phyloP scores from a whole-genome alignment of 2,797 vertebrate species.

The Pantherophis alleghaniensis region DNA sequence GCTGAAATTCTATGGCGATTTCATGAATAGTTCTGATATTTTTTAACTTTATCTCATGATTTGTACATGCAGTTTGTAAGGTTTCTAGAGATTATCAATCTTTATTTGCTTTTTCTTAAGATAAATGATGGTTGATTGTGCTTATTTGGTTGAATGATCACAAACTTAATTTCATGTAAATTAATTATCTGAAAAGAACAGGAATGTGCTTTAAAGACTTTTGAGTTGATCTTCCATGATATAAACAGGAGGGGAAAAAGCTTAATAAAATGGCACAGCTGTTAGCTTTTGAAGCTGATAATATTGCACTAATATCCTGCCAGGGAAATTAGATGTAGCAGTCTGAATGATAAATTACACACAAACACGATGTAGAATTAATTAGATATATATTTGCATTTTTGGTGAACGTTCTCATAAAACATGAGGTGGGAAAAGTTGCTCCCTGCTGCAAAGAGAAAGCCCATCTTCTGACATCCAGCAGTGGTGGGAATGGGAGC shows the following conservation, averaged over 20 bases:
- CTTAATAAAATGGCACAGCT: not conserved
- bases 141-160: not conserved
- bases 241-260: not conserved
- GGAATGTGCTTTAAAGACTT: not conserved
- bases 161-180: not conserved
- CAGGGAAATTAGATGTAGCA: constrained; percentile 8
- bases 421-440: not conserved
- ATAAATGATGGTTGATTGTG: not conserved
- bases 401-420: not conserved
- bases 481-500: not conserved
- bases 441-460: not conserved
- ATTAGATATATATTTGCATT: not conserved
- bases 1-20: constrained; percentile 44
- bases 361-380: not conserved
- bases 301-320: not conserved
- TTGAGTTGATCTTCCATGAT: not conserved
- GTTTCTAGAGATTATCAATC: constrained; percentile 14
- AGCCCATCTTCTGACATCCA: not conserved
- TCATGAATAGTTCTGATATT: constrained; percentile 35
- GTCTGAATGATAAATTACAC: not conserved
- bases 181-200: constrained; percentile 3
- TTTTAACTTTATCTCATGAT: constrained; percentile 25
- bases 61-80: not conserved
- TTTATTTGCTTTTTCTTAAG: not conserved
- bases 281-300: not conserved